Conservation (phyloP, 1,140 invertebrate species). For the Lamellibrachia luymesi region DNA sequence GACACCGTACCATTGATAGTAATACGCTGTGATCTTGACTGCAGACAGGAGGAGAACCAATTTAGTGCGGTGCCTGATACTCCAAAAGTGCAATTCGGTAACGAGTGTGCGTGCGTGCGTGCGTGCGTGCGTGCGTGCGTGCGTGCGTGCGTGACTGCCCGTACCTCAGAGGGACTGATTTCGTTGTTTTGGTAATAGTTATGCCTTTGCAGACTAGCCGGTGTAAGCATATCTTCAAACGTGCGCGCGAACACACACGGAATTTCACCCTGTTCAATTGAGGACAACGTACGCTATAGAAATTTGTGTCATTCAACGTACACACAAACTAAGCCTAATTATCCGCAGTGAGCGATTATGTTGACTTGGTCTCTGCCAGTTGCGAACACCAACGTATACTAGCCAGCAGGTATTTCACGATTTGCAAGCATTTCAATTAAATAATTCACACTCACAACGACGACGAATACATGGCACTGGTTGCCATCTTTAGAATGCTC, state of each 20-base stretch:
- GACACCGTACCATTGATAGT: no score
- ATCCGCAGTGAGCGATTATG: background rate
- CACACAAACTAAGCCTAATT: background rate
- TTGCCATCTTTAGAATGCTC: background rate
- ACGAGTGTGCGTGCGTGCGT: background rate
- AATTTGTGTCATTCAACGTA: background rate
- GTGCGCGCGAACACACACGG: no score
- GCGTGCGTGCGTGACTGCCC: no score
- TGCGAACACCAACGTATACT: background rate
- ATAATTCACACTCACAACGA: background rate
- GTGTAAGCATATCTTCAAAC: no score
- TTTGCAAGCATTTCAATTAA: background rate
- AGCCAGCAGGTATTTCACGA: background rate
- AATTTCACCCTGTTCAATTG: background rate
- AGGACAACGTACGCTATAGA: background rate
- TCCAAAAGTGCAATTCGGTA: no score
- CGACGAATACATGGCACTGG: background rate
- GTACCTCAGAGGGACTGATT: no score
- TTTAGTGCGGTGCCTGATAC: no score
- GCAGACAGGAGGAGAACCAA: no score
- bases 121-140: background rate
- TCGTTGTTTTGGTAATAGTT: no score
- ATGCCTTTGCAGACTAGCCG: no score
- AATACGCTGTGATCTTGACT: no score
- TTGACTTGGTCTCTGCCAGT: background rate